Evolutionary conservation across 2,888 invertebrate genomes (phyloP).

Genomic region (Drosophila melanocephala): DNA sequence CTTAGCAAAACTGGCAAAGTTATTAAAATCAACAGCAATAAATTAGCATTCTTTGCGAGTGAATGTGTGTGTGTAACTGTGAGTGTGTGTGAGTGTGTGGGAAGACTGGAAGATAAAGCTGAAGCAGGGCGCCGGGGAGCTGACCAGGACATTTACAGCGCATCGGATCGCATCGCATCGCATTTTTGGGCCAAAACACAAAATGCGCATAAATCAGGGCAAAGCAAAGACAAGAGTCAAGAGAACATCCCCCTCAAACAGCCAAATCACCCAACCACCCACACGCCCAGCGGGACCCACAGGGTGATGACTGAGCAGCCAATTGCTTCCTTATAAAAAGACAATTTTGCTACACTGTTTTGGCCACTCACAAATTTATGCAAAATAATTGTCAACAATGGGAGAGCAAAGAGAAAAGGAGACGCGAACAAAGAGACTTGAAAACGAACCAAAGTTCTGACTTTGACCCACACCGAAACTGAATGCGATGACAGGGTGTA

Average conservation of each 20-base stretch:
- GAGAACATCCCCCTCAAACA: conserved; percentile 7
- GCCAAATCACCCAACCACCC: conserved; percentile 4
- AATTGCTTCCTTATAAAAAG: conserved; percentile 53
- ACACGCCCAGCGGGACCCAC: conserved; percentile 16
- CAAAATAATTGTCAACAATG: conserved; percentile 64
- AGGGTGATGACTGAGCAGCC: conserved; percentile 33
- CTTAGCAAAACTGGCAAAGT: conserved; percentile 55
- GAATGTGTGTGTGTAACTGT: conserved; percentile 1
- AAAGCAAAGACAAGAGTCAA: conserved; percentile 64
- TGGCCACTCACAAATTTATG: conserved; percentile 61
- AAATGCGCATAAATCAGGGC: conserved; percentile 70
- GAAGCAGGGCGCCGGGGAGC: conserved; percentile 1
- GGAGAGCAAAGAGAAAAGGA: conserved; percentile 11
- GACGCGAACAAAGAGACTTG: conserved; percentile 7
- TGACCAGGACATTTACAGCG: conserved; percentile 43
- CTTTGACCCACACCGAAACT: conserved; percentile 25
- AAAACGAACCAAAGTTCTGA: conserved; percentile 16
- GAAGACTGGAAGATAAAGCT: not conserved
- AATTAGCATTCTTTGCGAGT: conserved; percentile 74
- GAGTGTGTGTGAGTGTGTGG: conserved; percentile 7
- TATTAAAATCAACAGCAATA: conserved; percentile 79
- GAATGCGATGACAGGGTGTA: conserved; percentile 4
- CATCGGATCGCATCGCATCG: conserved; percentile 36
- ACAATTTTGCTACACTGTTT: conserved; percentile 62
- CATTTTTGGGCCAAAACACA: conserved; percentile 61